Evolutionary conservation across 1,140 invertebrate genomes (phyloP).

Genomic region (Ditylenchus dipsaci): DNA sequence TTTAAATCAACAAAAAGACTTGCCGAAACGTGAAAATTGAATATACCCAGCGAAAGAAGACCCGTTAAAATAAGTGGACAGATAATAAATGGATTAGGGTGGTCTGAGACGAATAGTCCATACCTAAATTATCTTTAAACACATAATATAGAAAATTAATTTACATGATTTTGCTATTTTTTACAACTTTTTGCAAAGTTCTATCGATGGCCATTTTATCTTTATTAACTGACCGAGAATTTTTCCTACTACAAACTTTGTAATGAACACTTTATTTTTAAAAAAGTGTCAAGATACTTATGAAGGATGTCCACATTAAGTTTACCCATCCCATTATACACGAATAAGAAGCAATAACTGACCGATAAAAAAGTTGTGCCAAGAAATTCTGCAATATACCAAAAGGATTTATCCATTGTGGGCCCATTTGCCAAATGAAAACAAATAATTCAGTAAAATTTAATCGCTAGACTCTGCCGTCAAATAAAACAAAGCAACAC

Average conservation of each 20-base stretch:
- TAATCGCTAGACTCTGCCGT: no score
- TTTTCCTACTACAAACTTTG: no score
- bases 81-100: slow-evolving; percentile 49
- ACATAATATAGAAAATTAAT: no score
- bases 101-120: slow-evolving; percentile 44
- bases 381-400: slow-evolving; percentile 46
- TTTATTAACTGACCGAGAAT: no score
- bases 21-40: slow-evolving; percentile 49
- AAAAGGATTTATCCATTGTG: slow-evolving; percentile 33
- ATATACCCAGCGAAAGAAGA: slow-evolving; percentile 46
- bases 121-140: slow-evolving; percentile 43
- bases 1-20: neutral
- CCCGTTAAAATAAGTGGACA: slow-evolving; percentile 43
- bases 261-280: no score
- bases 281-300: no score
- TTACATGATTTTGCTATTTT: no score
- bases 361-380: slow-evolving; percentile 42
- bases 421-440: neutral
- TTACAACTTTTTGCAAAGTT: no score
- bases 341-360: neutral
- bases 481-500: neutral
- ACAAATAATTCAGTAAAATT: no score
- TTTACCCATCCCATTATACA: no score
- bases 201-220: no score
- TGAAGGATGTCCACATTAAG: no score